These are phyloP conservation scores for Strigamia crassipes DNA, from an alignment of 2,888 invertebrate species.

Conservation along the genomic window DNA sequence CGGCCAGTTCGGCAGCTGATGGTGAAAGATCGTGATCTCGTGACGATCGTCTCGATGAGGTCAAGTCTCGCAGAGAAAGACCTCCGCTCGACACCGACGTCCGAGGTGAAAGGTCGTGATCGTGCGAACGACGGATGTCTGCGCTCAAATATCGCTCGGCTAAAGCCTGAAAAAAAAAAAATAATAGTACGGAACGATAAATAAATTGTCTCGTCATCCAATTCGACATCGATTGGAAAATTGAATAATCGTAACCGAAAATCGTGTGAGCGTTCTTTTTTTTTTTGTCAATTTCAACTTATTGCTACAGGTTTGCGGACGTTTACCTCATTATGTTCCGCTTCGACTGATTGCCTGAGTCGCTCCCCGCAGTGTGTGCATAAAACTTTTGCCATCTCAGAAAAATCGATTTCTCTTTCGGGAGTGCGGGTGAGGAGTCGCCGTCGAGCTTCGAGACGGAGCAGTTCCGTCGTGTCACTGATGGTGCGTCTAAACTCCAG, in stretches of 20 bases:
- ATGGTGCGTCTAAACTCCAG: constrained; percentile 45
- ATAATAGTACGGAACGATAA: neutral
- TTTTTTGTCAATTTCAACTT: neutral
- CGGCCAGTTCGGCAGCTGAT: constrained; percentile 44
- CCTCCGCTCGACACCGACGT: constrained; percentile 43
- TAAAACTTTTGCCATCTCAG: constrained; percentile 50
- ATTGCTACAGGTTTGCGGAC: neutral
- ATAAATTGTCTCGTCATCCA: too few species aligned
- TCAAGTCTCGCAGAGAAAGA: neutral
- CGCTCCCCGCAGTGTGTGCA: constrained; percentile 52
- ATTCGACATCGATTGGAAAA: too few species aligned
- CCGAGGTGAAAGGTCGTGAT: constrained; percentile 42
- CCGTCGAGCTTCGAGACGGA: constrained; percentile 33
- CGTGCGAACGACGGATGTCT: constrained; percentile 26
- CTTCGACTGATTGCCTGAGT: constrained; percentile 46
- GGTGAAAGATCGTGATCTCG: constrained; percentile 44
- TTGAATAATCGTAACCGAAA: neutral
- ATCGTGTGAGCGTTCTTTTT: neutral
- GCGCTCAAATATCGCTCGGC: constrained; percentile 18
- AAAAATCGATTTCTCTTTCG: constrained; percentile 48
- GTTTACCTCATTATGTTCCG: constrained; percentile 44
- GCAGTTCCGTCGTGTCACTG: constrained; percentile 44
- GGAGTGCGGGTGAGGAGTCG: constrained; percentile 44
- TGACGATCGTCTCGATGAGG: constrained; percentile 38
- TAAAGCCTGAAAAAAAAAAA: neutral